These are phyloP conservation scores for Geopemphigus sp. DNA, from an alignment of 1,140 invertebrate genomes.

Conservation along the genomic window DNA sequence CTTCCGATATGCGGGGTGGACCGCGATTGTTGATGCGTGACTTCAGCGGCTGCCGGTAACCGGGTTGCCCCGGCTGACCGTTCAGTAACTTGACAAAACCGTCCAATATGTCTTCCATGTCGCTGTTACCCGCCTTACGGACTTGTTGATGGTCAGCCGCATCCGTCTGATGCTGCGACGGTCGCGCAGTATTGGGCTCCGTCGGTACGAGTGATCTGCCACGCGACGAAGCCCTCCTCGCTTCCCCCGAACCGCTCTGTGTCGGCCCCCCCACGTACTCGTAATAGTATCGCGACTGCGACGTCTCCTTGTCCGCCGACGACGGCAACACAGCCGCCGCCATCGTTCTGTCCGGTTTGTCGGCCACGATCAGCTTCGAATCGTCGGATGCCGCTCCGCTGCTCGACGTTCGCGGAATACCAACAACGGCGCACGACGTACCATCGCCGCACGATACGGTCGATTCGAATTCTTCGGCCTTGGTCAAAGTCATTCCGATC, in stretches of 20 bases:
- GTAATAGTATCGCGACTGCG: slow-evolving; percentile 38
- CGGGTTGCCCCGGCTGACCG: slow-evolving; percentile 68
- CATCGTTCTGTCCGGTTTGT: slow-evolving; percentile 1
- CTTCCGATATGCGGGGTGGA: slow-evolving; percentile 76
- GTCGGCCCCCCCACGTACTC: slow-evolving; percentile 39
- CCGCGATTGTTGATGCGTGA: slow-evolving; percentile 84
- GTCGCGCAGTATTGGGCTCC: slow-evolving; percentile 49
- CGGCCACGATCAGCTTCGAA: neutral
- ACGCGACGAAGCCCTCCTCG: slow-evolving; percentile 50
- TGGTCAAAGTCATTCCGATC: slow-evolving; percentile 3
- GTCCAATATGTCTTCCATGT: slow-evolving; percentile 87
- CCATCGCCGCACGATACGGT: neutral
- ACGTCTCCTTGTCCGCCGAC: slow-evolving; percentile 4
- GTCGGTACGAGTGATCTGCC: slow-evolving; percentile 49
- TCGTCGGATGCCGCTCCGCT: neutral
- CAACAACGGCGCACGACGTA: neutral
- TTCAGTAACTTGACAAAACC: slow-evolving; percentile 85
- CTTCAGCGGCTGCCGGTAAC: slow-evolving; percentile 58
- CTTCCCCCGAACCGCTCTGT: slow-evolving; percentile 50
- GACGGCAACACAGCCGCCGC: neutral
- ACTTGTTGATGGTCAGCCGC: slow-evolving; percentile 59
- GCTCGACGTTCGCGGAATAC: neutral
- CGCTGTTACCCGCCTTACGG: slow-evolving; percentile 61
- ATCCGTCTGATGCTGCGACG: slow-evolving; percentile 53
- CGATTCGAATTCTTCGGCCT: neutral